These are phyloP conservation scores for Neodiprion fabricii DNA, from an alignment of 1,140 invertebrate genomes.

Conservation along the genomic window DNA sequence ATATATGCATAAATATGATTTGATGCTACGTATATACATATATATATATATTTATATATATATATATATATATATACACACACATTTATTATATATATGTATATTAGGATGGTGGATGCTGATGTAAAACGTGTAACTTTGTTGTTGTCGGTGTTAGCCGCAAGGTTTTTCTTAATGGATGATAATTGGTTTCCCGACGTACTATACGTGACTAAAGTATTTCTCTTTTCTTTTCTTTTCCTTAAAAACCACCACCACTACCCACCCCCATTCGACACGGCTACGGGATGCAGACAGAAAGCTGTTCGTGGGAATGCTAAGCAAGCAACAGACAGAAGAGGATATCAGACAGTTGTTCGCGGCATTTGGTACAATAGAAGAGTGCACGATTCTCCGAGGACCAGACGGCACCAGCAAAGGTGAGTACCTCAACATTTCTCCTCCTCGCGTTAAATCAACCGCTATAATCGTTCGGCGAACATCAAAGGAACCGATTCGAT, in stretches of 20 bases:
- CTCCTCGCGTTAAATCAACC: neutral
- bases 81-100: neutral
- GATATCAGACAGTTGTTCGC: conserved; percentile 97
- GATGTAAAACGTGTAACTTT: conserved; percentile 61
- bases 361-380: conserved; percentile 96
- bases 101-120: conserved; percentile 59
- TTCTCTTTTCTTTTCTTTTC: conserved; percentile 35
- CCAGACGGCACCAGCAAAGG: conserved; percentile 97
- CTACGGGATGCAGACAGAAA: conserved; percentile 82
- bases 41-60: neutral
- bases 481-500: neutral
- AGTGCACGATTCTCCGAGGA: conserved; percentile 97
- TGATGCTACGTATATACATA: neutral
- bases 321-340: conserved; percentile 99
- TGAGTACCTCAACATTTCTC: conserved; percentile 61
- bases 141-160: conserved; percentile 62
- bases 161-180: conserved; percentile 51
- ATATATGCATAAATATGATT: neutral
- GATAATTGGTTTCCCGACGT: conserved; percentile 23
- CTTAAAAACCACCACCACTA: conserved; percentile 1
- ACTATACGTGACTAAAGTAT: neutral
- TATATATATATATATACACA: no score
- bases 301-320: conserved; percentile 99
- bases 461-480: neutral
- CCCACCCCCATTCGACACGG: conserved; percentile 34